These are phyloP conservation scores for Lottia scabra DNA, from an alignment of 2,888 invertebrate species.

Conservation along the genomic window DNA sequence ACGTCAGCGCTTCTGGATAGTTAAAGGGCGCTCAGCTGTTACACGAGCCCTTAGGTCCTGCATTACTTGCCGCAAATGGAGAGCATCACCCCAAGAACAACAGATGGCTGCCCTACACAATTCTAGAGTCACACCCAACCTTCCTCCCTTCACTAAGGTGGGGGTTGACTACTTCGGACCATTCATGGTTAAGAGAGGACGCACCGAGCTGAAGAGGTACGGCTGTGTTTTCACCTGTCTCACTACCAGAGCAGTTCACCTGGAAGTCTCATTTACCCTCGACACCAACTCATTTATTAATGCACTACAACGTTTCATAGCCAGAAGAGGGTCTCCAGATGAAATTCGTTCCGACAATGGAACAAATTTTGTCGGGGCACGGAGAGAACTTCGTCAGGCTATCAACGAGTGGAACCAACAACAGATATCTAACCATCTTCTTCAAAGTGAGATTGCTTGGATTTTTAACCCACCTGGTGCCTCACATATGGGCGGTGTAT, in stretches of 20 bases:
- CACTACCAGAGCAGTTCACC: not conserved
- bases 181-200: not conserved
- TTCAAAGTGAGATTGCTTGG: not conserved
- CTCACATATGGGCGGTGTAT: conserved; percentile 14
- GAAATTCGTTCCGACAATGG: conserved; percentile 41
- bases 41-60: not conserved
- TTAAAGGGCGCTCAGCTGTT: not conserved
- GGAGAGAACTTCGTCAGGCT: conserved; percentile 31
- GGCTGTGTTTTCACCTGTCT: not conserved
- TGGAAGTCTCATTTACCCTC: not conserved
- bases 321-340: conserved; percentile 29
- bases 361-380: conserved; percentile 44
- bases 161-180: not conserved
- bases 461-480: conserved; percentile 16
- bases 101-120: not conserved
- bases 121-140: not conserved
- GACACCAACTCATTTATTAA: not conserved
- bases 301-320: not conserved
- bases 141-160: not conserved
- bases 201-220: not conserved
- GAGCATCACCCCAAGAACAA: not conserved
- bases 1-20: not conserved
- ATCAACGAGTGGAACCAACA: not conserved
- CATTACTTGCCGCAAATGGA: not conserved
- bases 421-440: not conserved